Conservation (phyloP, 2,113 vertebrate genomes). For the Triplophysa dalaica region DNA sequence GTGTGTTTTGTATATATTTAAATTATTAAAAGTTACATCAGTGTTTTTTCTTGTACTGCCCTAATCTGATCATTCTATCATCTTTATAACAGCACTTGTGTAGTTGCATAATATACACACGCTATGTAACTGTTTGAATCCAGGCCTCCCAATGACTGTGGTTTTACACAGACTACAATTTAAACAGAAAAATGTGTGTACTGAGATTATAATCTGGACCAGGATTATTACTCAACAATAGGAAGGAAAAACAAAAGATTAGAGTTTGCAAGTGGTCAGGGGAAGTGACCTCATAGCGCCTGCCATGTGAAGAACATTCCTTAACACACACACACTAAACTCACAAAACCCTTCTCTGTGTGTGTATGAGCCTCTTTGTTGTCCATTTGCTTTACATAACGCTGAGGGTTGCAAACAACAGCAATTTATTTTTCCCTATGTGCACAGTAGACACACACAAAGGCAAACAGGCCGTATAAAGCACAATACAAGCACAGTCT, state of each 20-base stretch:
- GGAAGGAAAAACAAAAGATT: constrained; percentile 24
- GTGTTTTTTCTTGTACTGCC: no score
- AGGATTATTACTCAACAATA: background rate
- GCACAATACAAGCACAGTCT: background rate
- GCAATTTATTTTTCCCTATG: background rate
- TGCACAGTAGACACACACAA: background rate
- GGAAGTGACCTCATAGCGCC: constrained; percentile 8
- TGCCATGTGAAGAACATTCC: constrained; percentile 9
- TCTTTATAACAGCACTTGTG: background rate
- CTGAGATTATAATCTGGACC: constrained; percentile 17
- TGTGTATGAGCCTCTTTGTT: background rate
- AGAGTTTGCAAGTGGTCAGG: constrained; percentile 2
- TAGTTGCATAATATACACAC: background rate
- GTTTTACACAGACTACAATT: no score
- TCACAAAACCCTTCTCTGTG: background rate
- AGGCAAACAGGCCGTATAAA: background rate
- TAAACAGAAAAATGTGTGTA: background rate
- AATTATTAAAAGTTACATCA: background rate
- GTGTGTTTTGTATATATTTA: background rate
- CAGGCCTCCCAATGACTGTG: background rate
- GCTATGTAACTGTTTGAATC: no score
- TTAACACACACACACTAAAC: background rate
- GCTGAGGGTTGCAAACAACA: constrained; percentile 2
- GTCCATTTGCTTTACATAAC: constrained; percentile 14
- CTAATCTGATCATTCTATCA: no score